phyloP scores from a whole-genome alignment of 2,113 vertebrate genomes.

The Spea bombifrons region DNA sequence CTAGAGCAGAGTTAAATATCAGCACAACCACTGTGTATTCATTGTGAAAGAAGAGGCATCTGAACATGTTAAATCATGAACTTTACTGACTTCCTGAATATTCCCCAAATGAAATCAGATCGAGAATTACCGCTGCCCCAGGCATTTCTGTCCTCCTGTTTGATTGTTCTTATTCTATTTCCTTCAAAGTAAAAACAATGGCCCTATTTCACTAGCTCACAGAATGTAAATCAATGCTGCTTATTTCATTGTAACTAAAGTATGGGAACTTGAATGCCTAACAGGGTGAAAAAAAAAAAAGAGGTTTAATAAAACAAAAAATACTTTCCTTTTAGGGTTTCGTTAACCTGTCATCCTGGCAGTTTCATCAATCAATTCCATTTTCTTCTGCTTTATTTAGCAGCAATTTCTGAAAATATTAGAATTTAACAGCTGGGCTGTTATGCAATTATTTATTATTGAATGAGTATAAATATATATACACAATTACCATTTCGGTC shows the following conservation, averaged over 20 bases:
- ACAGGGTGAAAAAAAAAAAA: constrained; percentile 33
- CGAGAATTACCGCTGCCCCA: constrained; percentile 49
- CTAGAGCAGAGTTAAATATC: constrained; percentile 38
- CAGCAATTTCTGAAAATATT: too few relatives aligned
- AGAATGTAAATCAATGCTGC: constrained; percentile 48
- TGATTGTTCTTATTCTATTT: constrained; percentile 50
- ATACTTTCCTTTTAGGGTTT: constrained; percentile 35
- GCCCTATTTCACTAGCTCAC: constrained; percentile 48
- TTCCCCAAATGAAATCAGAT: constrained; percentile 53
- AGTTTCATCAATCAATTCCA: neutral
- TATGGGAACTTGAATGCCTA: constrained; percentile 47
- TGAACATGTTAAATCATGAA: constrained; percentile 52
- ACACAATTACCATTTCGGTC: too few relatives aligned
- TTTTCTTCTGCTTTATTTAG: neutral
- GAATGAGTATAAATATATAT: too few relatives aligned
- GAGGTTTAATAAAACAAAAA: constrained; percentile 31
- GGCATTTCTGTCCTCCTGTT: constrained; percentile 49
- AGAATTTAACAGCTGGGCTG: too few relatives aligned
- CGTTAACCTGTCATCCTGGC: constrained; percentile 23
- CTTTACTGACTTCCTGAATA: constrained; percentile 49
- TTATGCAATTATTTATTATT: too few relatives aligned
- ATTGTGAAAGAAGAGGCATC: constrained; percentile 45
- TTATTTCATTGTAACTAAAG: constrained; percentile 50
- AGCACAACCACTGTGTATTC: constrained; percentile 33
- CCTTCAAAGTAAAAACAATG: constrained; percentile 53